Conservation (phyloP, 2,797 vertebrate genomes). For the Champsocephalus gunnari region DNA sequence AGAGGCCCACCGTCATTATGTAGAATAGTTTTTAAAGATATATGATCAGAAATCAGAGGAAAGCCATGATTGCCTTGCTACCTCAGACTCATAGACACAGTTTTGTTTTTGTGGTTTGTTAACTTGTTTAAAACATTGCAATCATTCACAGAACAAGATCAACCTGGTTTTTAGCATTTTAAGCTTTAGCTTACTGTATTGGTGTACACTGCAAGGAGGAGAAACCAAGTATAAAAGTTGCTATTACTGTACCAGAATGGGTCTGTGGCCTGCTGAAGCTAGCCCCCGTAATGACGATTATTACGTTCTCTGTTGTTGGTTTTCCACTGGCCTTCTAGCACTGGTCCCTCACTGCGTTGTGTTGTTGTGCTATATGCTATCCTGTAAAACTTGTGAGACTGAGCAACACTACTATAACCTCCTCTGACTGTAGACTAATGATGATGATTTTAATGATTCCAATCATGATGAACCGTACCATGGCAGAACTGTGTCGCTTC, state of each 20-base stretch:
- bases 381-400: constrained; percentile 89
- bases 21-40: constrained; percentile 77
- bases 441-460: constrained; percentile 62
- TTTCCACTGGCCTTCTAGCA: constrained; percentile 79
- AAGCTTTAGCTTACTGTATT: constrained; percentile 77
- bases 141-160: constrained; percentile 62
- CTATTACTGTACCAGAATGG: constrained; percentile 79
- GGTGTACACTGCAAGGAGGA: constrained; percentile 74
- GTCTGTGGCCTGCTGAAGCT: constrained; percentile 82
- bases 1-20: constrained; percentile 60
- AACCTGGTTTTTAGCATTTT: constrained; percentile 65
- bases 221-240: constrained; percentile 72
- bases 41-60: constrained; percentile 90
- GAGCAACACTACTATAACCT: constrained; percentile 91
- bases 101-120: constrained; percentile 83
- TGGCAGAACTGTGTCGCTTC: constrained; percentile 88
- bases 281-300: constrained; percentile 61
- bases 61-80: constrained; percentile 99
- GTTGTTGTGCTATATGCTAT: constrained; percentile 88
- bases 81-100: constrained; percentile 92
- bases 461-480: constrained; percentile 74
- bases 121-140: constrained; percentile 66
- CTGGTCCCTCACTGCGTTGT: constrained; percentile 85
- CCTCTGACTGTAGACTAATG: constrained; percentile 80
- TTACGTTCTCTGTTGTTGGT: constrained; percentile 77